These are phyloP conservation scores for Pangasius mekongensis DNA, from an alignment of 2,797 vertebrate genomes.

Conservation along the genomic window DNA sequence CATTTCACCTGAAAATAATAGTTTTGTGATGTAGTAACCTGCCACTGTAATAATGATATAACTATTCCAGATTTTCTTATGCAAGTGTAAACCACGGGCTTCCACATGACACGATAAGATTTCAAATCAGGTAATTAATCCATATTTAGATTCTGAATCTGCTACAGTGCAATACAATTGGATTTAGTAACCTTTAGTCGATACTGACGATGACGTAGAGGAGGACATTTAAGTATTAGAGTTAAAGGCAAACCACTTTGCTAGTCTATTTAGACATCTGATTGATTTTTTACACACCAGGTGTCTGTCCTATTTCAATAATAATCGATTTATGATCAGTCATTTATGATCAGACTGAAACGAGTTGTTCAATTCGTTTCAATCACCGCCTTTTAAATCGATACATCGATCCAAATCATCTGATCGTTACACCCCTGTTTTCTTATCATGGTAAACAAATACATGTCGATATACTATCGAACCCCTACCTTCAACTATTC, in stretches of 20 bases:
- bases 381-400: not conserved
- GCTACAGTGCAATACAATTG: too few relatives aligned
- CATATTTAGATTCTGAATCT: not conserved
- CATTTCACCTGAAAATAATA: not conserved
- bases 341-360: too few relatives aligned
- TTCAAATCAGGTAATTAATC: not conserved
- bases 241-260: not conserved
- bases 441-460: not conserved
- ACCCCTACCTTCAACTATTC: conserved; percentile 88
- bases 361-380: not conserved
- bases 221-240: too few relatives aligned
- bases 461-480: not conserved
- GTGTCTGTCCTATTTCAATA: too few relatives aligned
- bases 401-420: not conserved
- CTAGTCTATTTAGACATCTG: not conserved
- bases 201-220: not conserved
- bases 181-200: too few relatives aligned
- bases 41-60: not conserved
- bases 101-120: not conserved
- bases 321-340: not conserved
- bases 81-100: not conserved
- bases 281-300: not conserved
- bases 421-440: not conserved
- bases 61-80: not conserved
- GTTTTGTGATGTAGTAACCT: not conserved